These are phyloP conservation scores for Andrena dorsata DNA, from an alignment of 2,888 invertebrate species.

Conservation along the genomic window DNA sequence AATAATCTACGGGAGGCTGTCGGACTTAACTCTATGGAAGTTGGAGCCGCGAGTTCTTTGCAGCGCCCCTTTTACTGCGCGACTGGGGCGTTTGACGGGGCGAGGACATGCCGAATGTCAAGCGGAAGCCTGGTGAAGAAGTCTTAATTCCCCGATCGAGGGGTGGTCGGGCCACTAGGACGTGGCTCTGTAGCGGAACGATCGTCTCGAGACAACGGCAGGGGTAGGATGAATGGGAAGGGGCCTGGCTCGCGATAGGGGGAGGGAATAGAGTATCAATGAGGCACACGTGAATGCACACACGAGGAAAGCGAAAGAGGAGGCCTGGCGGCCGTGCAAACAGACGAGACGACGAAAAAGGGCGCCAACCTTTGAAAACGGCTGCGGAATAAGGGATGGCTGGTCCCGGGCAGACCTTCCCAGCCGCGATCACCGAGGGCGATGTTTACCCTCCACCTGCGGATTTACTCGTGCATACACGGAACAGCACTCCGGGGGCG, in stretches of 20 bases:
- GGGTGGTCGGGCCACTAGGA: slow-evolving; percentile 36
- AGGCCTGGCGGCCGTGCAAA: slow-evolving; percentile 57
- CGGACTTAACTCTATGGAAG: too few relatives aligned
- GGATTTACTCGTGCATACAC: slow-evolving; percentile 81
- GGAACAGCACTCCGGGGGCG: slow-evolving; percentile 79
- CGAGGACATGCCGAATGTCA: too few relatives aligned
- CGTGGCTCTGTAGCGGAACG: slow-evolving; percentile 21
- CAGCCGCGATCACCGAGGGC: slow-evolving; percentile 63
- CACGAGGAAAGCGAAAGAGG: slow-evolving; percentile 58
- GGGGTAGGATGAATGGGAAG: slow-evolving; percentile 26
- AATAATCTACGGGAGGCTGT: too few relatives aligned
- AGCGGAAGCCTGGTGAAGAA: neutral
- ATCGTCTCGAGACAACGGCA: slow-evolving; percentile 56
- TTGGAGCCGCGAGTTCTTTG: too few relatives aligned
- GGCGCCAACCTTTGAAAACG: slow-evolving; percentile 68
- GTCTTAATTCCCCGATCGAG: slow-evolving; percentile 21
- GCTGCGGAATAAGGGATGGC: slow-evolving; percentile 55
- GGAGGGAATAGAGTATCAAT: slow-evolving; percentile 60
- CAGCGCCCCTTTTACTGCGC: too few relatives aligned
- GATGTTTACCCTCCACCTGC: slow-evolving; percentile 76
- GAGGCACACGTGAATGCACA: slow-evolving; percentile 57
- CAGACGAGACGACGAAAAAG: slow-evolving; percentile 68
- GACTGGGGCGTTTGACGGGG: too few relatives aligned
- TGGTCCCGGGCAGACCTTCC: slow-evolving; percentile 51
- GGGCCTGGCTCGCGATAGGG: slow-evolving; percentile 8